Evolutionary conservation across 2,113 vertebrate species (phyloP), one percentile per base, ranked within the genome.

Genomic region (Scytalopus superciliaris): DNA sequence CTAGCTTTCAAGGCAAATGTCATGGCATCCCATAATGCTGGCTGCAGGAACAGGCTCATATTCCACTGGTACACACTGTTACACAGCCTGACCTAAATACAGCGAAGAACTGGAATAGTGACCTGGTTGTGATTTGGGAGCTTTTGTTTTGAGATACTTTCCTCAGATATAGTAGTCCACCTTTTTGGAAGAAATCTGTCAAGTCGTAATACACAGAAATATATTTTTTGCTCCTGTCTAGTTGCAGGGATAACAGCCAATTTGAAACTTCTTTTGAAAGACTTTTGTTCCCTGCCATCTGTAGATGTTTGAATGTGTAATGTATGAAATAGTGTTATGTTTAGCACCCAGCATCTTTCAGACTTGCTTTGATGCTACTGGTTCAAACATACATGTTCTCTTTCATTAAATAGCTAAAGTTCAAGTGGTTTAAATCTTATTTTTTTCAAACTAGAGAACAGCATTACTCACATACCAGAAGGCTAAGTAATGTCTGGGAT

Each of bases 401-500:
- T 93, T 77, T 92, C 70, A 80, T 94, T 87, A 86, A 88, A 92
- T 52, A 89, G 91, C 90, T 96, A 18, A 85, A 93, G 92, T 93
- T 94, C 90, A 92, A 96, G 78, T 95, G 85, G 88, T 93, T 97
- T 95, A 94, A 87, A 63, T 91, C 68, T 81, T 79, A 95, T 75
- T 94, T 83, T 83, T 96, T 97, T 96, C 78, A 57, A 93, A 89
- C 64, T 79, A 89, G 85, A 93, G 90, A 96, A 87, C 84, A 94
- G 85, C 95, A 88, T 96, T 97, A 83, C 89, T 97, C 87, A 90
- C 95, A 97, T 97, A 97, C 97, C 97, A 97, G 69, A 96, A 87
- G 52, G 57, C 93, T 96, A 97, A 97, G 94, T 97, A 94, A 97
- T 96, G 97, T 96, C 93, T 97, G 93, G 72, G 57, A 96, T 93